phyloP scores from a whole-genome alignment of 1,140 invertebrate genomes.

The Mycetomoellerius zeteki region DNA sequence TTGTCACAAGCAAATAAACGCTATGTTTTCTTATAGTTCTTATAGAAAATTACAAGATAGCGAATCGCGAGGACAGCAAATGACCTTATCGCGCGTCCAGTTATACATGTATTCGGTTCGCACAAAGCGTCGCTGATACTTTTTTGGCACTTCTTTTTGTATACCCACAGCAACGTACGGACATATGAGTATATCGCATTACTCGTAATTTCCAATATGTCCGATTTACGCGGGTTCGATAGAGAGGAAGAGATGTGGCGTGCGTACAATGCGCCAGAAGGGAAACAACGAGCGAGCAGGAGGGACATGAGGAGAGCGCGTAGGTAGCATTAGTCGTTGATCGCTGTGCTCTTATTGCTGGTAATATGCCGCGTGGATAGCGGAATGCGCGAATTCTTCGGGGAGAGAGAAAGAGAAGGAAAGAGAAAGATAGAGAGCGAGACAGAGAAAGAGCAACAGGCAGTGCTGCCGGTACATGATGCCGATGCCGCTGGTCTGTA shows the following conservation, averaged over 20 bases:
- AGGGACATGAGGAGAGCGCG: conserved; percentile 59
- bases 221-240: conserved; percentile 1
- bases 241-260: conserved; percentile 7
- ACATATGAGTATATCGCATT: conserved; percentile 17
- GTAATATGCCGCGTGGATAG: conserved; percentile 70
- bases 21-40: too few relatives aligned
- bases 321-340: conserved; percentile 77
- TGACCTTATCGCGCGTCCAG: conserved; percentile 45
- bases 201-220: conserved; percentile 56
- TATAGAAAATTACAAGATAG: background rate
- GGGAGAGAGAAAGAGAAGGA: conserved; percentile 58
- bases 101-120: conserved; percentile 22
- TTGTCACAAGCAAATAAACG: background rate
- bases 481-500: conserved; percentile 49
- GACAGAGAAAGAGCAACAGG: conserved; percentile 29
- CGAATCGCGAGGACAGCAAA: conserved; percentile 8
- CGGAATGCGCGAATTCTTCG: conserved; percentile 78
- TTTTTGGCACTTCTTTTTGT: conserved; percentile 39
- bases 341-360: conserved; percentile 73
- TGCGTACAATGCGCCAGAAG: conserved; percentile 26
- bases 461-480: conserved; percentile 55
- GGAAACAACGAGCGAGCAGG: conserved; percentile 22
- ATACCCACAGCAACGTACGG: conserved; percentile 12
- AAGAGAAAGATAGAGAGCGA: background rate
- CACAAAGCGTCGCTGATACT: conserved; percentile 49